Percentiles rank a stretch among this genome's conserved stretches.
Conservation (phyloP, 1,140 invertebrate species). For the Amphibalanus amphitrite region DNA sequence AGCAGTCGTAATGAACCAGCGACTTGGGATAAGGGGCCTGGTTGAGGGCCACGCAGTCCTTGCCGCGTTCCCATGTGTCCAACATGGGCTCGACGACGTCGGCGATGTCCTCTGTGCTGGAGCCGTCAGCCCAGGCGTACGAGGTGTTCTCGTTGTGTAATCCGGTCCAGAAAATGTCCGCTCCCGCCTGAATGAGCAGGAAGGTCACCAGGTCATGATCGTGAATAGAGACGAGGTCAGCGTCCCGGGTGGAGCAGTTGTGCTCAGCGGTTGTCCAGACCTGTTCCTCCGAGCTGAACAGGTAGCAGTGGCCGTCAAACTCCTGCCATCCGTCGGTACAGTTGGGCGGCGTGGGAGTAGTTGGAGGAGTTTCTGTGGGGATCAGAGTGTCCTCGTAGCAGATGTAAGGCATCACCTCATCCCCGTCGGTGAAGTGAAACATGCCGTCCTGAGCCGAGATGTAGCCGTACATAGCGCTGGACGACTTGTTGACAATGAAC, state of each 20-base stretch:
- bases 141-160: neutral
- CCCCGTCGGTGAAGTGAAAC: neutral
- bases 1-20: neutral
- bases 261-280: neutral
- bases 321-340: neutral
- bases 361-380: neutral
- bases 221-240: neutral
- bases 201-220: neutral
- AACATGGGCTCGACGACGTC: neutral
- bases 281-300: neutral
- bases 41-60: neutral
- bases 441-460: neutral
- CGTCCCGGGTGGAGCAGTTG: neutral
- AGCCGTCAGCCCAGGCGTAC: neutral
- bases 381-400: neutral
- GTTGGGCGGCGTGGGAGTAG: neutral
- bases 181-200: neutral
- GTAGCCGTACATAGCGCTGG: neutral
- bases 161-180: neutral
- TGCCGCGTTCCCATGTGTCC: neutral
- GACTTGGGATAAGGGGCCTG: neutral
- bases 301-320: neutral
- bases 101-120: neutral
- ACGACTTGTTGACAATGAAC: neutral
- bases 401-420: neutral